Evolutionary conservation across 2,797 vertebrate genomes (phyloP).

Genomic region (Arrhamphus sclerolepis): DNA sequence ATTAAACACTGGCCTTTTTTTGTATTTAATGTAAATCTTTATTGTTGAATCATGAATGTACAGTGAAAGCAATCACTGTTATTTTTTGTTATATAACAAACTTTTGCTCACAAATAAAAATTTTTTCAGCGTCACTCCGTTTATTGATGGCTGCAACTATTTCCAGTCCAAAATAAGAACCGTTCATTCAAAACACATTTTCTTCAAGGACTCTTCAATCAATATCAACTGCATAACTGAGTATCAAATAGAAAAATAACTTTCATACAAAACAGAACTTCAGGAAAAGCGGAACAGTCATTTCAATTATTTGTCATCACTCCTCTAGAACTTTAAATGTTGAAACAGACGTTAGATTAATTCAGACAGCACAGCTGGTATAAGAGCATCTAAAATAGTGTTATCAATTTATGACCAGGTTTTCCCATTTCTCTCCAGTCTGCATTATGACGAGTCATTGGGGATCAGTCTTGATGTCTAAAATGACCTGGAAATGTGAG

Average conservation of each 20-base stretch:
- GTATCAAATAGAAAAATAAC: constrained; percentile 19
- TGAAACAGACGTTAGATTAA: not conserved
- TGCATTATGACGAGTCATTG: constrained; percentile 26
- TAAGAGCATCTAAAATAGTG: constrained; percentile 17
- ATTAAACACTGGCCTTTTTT: constrained; percentile 1
- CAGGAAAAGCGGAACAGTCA: not conserved
- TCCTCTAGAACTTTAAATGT: not conserved
- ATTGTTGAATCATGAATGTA: constrained; percentile 29
- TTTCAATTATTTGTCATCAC: not conserved
- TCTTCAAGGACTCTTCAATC: not conserved
- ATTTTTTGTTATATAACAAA: constrained; percentile 40
- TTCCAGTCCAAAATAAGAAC: not conserved
- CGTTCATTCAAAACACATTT: not conserved
- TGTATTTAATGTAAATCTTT: constrained; percentile 48
- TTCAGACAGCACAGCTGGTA: not conserved
- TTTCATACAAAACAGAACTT: constrained; percentile 26
- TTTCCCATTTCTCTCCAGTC: constrained; percentile 43
- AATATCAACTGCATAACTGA: constrained; percentile 6
- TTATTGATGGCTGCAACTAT: constrained; percentile 1
- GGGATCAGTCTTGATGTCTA: constrained; percentile 6
- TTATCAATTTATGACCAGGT: constrained; percentile 32
- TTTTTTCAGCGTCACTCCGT: constrained; percentile 21
- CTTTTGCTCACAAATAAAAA: constrained; percentile 48
- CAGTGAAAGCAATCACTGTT: constrained; percentile 46
- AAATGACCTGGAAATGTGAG: not conserved